Evolutionary conservation across 1,140 invertebrate species (phyloP).

Genomic region (Drosophila santomea): DNA sequence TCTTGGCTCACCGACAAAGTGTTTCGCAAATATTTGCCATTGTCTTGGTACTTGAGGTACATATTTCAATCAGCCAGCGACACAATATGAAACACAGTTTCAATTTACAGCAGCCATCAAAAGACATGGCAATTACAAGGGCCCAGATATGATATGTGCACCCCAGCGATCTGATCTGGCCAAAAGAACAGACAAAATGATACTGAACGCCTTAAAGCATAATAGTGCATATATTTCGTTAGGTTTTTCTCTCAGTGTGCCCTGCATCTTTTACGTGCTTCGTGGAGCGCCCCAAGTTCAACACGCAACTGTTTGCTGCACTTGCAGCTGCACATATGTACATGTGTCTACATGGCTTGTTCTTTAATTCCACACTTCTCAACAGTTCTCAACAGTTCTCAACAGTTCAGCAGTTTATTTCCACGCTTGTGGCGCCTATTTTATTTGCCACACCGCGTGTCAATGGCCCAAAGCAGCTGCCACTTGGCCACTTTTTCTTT

Average conservation of each 20-base stretch:
- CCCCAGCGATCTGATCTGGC: conserved; percentile 1
- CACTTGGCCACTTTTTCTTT: not conserved
- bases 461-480: conserved; percentile 61
- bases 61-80: conserved; percentile 66
- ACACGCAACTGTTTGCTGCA: conserved; percentile 43
- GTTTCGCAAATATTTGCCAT: conserved; percentile 78
- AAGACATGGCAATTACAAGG: conserved; percentile 70
- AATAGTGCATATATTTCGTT: not conserved
- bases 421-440: not conserved
- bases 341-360: conserved; percentile 48
- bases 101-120: conserved; percentile 53
- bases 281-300: conserved; percentile 70
- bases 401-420: not conserved
- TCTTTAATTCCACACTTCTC: conserved; percentile 3
- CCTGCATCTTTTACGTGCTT: conserved; percentile 75
- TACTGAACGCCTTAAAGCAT: too few species aligned
- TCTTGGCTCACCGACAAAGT: conserved; percentile 19
- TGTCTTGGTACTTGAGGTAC: conserved; percentile 52
- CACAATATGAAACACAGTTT: conserved; percentile 54
- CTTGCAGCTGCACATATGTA: conserved; percentile 47
- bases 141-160: conserved; percentile 48
- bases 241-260: conserved; percentile 5
- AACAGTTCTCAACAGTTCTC: not conserved
- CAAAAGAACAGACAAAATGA: not conserved
- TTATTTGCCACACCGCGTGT: conserved; percentile 30